Percentiles rank a stretch among this genome's conserved stretches.
phyloP scores from a whole-genome alignment of 2,113 vertebrate species.

The Hydrochoerus hydrochaeris region DNA sequence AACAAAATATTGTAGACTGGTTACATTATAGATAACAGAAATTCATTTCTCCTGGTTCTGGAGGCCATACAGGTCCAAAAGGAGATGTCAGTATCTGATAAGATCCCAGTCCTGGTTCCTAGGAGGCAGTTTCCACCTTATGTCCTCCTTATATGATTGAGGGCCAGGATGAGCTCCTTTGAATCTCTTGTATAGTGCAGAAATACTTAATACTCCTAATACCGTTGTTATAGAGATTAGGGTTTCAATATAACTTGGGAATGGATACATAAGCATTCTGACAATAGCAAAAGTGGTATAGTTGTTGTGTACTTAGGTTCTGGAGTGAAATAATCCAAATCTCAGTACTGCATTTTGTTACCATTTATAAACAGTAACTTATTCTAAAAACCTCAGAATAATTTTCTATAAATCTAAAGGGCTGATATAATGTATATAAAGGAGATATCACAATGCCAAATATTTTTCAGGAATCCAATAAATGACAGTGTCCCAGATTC shows the following conservation, averaged over 20 bases:
- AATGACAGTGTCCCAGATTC: background rate
- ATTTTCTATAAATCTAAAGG: background rate
- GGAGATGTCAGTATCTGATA: background rate
- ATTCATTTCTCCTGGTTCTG: background rate
- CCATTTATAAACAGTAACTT: background rate
- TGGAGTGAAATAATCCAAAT: background rate
- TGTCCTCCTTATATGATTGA: background rate
- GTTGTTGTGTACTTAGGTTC: background rate
- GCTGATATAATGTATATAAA: background rate
- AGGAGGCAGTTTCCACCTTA: background rate
- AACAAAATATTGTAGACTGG: background rate
- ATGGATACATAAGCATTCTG: background rate
- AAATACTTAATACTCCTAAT: background rate
- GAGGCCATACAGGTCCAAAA: background rate
- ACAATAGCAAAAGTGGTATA: background rate
- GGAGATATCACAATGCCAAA: background rate
- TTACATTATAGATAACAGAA: background rate
- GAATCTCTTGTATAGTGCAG: background rate
- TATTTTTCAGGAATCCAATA: constrained; percentile 42
- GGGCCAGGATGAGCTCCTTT: background rate
- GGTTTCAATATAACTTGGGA: background rate
- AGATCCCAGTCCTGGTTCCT: background rate
- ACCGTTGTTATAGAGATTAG: background rate
- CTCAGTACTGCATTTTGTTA: background rate
- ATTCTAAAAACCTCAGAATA: background rate